These are phyloP conservation scores for Chymomyza procnemis DNA, from an alignment of 2,888 invertebrate species.

Conservation along the genomic window DNA sequence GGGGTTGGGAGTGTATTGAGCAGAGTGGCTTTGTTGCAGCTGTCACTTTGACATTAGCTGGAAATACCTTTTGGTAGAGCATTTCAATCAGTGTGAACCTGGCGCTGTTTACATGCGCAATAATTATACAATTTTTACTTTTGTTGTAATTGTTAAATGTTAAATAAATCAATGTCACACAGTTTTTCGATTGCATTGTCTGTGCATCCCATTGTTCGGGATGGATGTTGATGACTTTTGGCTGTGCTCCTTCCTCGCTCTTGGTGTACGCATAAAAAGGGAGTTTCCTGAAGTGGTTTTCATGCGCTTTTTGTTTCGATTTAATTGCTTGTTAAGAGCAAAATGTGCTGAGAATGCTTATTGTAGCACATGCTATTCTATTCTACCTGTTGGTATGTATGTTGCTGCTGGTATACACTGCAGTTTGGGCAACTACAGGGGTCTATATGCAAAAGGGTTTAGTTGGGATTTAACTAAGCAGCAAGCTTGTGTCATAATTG, in stretches of 20 bases:
- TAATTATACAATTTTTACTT: constrained; percentile 72
- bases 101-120: constrained; percentile 66
- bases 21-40: constrained; percentile 56
- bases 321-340: constrained; percentile 72
- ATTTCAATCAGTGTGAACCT: constrained; percentile 18
- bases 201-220: background rate
- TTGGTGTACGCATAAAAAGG: constrained; percentile 23
- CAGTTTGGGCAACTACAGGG: too few relatives aligned
- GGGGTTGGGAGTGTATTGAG: background rate
- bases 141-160: constrained; percentile 68
- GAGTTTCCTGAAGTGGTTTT: constrained; percentile 19
- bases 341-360: constrained; percentile 62
- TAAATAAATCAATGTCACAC: constrained; percentile 72
- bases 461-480: too few relatives aligned
- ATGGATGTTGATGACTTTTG: background rate
- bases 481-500: too few relatives aligned
- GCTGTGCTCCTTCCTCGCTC: too few relatives aligned
- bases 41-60: constrained; percentile 62
- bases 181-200: constrained; percentile 48
- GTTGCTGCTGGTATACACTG: constrained; percentile 1
- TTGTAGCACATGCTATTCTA: too few relatives aligned
- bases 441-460: too few relatives aligned
- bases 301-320: constrained; percentile 62
- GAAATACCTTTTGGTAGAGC: constrained; percentile 4
- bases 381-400: background rate